phyloP scores from a whole-genome alignment of 2,797 vertebrate species.

The Parauchenoglanis ngamensis region DNA sequence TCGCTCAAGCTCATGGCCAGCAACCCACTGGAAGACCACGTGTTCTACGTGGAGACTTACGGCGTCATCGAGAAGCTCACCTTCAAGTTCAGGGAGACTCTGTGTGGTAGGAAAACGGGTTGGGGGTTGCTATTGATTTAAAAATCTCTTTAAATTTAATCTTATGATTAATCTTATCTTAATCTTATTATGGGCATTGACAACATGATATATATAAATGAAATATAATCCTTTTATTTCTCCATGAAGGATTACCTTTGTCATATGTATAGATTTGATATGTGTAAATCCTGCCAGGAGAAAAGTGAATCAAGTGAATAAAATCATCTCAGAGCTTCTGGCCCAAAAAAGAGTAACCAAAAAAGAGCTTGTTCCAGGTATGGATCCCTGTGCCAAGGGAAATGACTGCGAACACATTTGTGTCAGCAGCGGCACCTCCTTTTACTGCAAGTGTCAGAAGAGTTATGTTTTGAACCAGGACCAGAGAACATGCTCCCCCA shows the following conservation, averaged over 20 bases:
- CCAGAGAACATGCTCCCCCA: slow-evolving; percentile 82
- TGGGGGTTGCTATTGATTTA: background rate
- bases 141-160: background rate
- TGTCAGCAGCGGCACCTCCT: slow-evolving; percentile 76
- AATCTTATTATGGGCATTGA: background rate
- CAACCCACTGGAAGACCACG: slow-evolving; percentile 86
- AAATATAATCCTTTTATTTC: background rate
- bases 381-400: slow-evolving; percentile 79
- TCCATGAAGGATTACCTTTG: background rate
- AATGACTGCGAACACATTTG: slow-evolving; percentile 87
- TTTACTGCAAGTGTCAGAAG: slow-evolving; percentile 81
- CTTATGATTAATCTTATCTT: background rate
- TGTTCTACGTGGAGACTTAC: slow-evolving; percentile 94
- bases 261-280: background rate
- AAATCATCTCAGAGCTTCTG: slow-evolving; percentile 19
- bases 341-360: slow-evolving; percentile 55
- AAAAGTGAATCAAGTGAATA: background rate
- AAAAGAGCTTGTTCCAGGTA: slow-evolving; percentile 70
- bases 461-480: slow-evolving; percentile 84
- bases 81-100: slow-evolving; percentile 86
- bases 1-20: slow-evolving; percentile 89
- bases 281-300: background rate
- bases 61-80: slow-evolving; percentile 94
- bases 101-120: slow-evolving; percentile 79
- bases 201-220: background rate